Percentiles rank a stretch among this genome's conserved stretches.
phyloP scores from a whole-genome alignment of 2,888 invertebrate species.

The Himalopsyche tibetana region DNA sequence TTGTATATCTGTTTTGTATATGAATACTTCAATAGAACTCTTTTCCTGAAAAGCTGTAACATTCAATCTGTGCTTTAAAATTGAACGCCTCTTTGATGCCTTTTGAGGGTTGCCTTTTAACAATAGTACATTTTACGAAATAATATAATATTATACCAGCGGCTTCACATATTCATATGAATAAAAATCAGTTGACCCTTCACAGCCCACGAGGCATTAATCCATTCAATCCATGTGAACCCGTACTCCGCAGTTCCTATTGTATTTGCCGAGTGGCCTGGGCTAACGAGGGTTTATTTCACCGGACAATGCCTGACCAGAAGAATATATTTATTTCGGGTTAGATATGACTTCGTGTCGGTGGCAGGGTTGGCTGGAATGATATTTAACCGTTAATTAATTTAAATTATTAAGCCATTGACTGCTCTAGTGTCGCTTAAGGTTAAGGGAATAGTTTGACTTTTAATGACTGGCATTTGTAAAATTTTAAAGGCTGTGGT shows the following conservation, averaged over 20 bases:
- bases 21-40: no score
- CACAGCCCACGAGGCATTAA: slow-evolving; percentile 32
- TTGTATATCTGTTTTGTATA: no score
- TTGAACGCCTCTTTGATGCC: background rate
- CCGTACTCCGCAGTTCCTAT: slow-evolving; percentile 35
- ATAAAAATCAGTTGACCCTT: slow-evolving; percentile 48
- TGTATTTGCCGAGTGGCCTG: slow-evolving; percentile 46
- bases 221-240: slow-evolving; percentile 47
- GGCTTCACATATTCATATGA: slow-evolving; percentile 14
- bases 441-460: no score
- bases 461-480: no score
- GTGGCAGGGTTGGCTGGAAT: background rate
- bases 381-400: no score
- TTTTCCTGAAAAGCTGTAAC: no score
- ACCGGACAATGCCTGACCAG: slow-evolving; percentile 24
- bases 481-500: no score
- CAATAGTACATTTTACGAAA: background rate
- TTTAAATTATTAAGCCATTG: no score
- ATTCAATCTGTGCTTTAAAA: background rate
- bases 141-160: background rate
- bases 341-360: background rate
- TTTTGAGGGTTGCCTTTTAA: background rate
- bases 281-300: slow-evolving; percentile 41
- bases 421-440: no score
- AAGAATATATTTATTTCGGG: slow-evolving; percentile 47